Percentiles rank a stretch among this genome's conserved stretches.
phyloP scores from a whole-genome alignment of 2,888 invertebrate species.

The Drosophila meridionalis region DNA sequence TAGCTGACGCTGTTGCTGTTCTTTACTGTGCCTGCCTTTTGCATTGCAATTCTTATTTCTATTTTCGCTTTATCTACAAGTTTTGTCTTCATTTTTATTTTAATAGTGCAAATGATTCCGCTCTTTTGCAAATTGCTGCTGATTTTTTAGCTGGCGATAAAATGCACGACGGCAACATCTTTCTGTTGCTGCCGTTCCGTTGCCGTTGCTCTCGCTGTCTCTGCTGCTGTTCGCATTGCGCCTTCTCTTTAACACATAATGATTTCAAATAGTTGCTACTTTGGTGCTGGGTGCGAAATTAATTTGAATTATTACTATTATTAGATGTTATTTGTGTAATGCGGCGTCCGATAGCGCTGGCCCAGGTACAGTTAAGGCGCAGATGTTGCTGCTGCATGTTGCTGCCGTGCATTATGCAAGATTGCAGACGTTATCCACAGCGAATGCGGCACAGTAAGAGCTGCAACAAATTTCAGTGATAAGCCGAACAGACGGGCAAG shows the following conservation, averaged over 20 bases:
- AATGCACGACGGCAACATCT: slow-evolving; percentile 36
- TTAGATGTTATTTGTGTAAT: slow-evolving; percentile 78
- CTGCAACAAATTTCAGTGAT: slow-evolving; percentile 48
- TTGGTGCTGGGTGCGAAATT: slow-evolving; percentile 68
- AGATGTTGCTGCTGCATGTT: slow-evolving; percentile 29
- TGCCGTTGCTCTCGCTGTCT: not conserved
- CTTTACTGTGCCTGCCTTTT: slow-evolving; percentile 38
- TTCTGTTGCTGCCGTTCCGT: not conserved
- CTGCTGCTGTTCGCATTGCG: slow-evolving; percentile 7
- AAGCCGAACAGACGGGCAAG: slow-evolving; percentile 39
- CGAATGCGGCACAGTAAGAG: slow-evolving; percentile 51
- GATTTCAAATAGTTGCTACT: slow-evolving; percentile 70
- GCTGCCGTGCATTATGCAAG: slow-evolving; percentile 64
- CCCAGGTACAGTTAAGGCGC: slow-evolving; percentile 45
- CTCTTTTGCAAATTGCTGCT: slow-evolving; percentile 66
- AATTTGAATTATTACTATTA: slow-evolving; percentile 79
- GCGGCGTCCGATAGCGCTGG: slow-evolving; percentile 38
- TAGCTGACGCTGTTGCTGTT: slow-evolving; percentile 31
- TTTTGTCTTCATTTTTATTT: slow-evolving; percentile 82
- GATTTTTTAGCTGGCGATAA: slow-evolving; percentile 60
- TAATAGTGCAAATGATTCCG: slow-evolving; percentile 76
- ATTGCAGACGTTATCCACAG: slow-evolving; percentile 43
- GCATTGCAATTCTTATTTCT: slow-evolving; percentile 59
- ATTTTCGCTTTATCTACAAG: slow-evolving; percentile 71
- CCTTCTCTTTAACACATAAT: slow-evolving; percentile 73